Base-by-base conservation (phyloP, 2,888 invertebrate species). In the Lampropteryx suffumata region DNA sequence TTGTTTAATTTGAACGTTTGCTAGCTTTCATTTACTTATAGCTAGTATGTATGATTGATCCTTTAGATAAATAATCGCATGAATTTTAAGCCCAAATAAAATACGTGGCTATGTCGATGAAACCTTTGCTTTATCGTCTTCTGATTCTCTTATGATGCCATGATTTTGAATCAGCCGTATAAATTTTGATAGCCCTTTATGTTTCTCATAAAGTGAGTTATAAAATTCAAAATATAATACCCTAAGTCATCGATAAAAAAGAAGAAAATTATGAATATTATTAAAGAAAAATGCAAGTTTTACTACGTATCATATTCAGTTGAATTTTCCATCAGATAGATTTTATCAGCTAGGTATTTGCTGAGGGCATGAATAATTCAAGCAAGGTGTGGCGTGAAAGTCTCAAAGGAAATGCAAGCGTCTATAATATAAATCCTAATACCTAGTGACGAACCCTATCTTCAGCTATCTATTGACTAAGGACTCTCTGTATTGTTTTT, bases 291-390 rank as follows among this genome's bases (percentile, higher is more conserved):
- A 40, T 44, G n/a, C 30, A 28, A 29, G 49, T 21, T 17, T 9
- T 50, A 11, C 5, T 29, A 55, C 37, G 55, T 65, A 68, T 74
- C 67, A 63, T 61, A 79, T 76, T 74, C 69, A 71, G 62, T 61
- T 69, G 64, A 69, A 72, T 72, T 71, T 45, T 42, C 40, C 36
- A 30, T 48, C 29, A 40, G 35, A 51, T 33, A 33, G 46, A 33
- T 74, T 78, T 73, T 71, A 77, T 78, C 79, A 78, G 74, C 76
- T 77, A 79, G 80, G 79, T 79, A 82, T 82, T 79, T 80, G 73
- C 74, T 65, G 70, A 69, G 69, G 70, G 64, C 73, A 86, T 86
- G 84, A 86, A 85, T 86, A 82, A 87, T 85, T 84, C 84, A 85
- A 69, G 69, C 66, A 52, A 52, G 74, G 76, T 73, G 78, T 73